phyloP scores from a whole-genome alignment of 1,140 invertebrate genomes.

The Drosophila prosaltans region DNA sequence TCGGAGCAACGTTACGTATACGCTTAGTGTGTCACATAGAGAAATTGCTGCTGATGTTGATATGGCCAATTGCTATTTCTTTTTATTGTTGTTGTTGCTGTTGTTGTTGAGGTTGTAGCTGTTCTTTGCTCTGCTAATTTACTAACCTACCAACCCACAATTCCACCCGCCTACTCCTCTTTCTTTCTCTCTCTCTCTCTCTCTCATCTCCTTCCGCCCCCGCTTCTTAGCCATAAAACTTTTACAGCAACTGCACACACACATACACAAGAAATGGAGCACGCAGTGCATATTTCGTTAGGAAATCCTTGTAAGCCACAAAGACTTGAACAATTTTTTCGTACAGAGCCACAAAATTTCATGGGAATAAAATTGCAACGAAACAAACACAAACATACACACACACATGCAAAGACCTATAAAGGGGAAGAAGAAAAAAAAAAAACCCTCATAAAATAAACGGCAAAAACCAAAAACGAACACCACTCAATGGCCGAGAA shows the following conservation, averaged over 20 bases:
- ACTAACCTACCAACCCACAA: conserved; percentile 22
- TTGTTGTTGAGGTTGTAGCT: conserved; percentile 21
- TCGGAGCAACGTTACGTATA: conserved; percentile 60
- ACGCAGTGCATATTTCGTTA: conserved; percentile 74
- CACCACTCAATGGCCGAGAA: conserved; percentile 57
- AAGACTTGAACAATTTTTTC: conserved; percentile 75
- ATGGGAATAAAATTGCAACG: conserved; percentile 77
- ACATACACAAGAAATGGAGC: conserved; percentile 18
- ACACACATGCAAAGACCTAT: background rate
- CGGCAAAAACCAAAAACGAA: conserved; percentile 75
- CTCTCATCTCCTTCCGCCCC: background rate
- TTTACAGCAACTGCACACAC: conserved; percentile 5
- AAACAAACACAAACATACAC: conserved; percentile 63
- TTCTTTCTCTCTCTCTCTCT: too few species aligned
- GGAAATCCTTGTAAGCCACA: conserved; percentile 78
- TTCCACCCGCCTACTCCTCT: background rate
- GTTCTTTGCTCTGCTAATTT: conserved; percentile 58
- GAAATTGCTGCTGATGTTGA: conserved; percentile 12
- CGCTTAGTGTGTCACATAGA: conserved; percentile 48
- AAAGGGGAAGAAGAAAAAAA: conserved; percentile 40
- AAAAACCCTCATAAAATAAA: conserved; percentile 77
- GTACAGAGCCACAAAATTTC: conserved; percentile 72
- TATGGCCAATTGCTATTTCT: conserved; percentile 28
- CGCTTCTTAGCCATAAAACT: background rate
- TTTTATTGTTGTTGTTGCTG: conserved; percentile 6